Evolutionary conservation across 2,113 vertebrate genomes (phyloP), one percentile per base, ranked within the genome.

Genomic region (Speoplatyrhinus poulsoni): DNA sequence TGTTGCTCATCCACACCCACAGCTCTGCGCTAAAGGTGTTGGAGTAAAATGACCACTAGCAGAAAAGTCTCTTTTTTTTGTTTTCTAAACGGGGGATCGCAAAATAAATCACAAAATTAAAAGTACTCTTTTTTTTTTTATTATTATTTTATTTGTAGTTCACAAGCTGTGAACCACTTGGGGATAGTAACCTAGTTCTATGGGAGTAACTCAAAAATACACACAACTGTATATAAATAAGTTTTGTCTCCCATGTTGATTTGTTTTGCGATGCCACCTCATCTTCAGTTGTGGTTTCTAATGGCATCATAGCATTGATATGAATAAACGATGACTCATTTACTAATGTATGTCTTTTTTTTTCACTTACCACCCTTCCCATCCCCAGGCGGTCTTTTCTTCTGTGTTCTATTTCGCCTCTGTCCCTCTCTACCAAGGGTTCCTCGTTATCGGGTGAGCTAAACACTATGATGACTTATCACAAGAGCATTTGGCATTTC

Each of bases 391-490:
- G 2, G 96, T 99, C 52, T 99, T 98, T 76, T 98, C 96, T 13
- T 98, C 96, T 0, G 96, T 99, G 2, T 99, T 99, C 92, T 98
- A 96, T 87, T 99, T 99, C 7, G 97, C 97, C 36, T 98, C 96
- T 0, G 95, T 99, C 52, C 96, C 96, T 1, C 96, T 99, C 79
- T 99, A 98, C 85, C 96, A 98, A 92, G 97, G 96, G 73, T 98
- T 98, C 89, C 95, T 99, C 87, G 95, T 96, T 66, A 97, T 98
- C 32, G 96, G 97, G 96, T 99, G 90, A 96, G 96, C 86, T 9
- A 13, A 54, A 46, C 50, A 53, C 36, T 66, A 54, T 36, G 69
- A 72, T 89, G 88, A 89, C 86, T 87, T 83, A 88, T 84, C 77
- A 50, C 54, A 41, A 17, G 70, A 80, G 72, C 69, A 82, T 90